These are phyloP conservation scores for Catamblyrhynchus diadema DNA, from an alignment of 2,797 vertebrate species.

Conservation along the genomic window DNA sequence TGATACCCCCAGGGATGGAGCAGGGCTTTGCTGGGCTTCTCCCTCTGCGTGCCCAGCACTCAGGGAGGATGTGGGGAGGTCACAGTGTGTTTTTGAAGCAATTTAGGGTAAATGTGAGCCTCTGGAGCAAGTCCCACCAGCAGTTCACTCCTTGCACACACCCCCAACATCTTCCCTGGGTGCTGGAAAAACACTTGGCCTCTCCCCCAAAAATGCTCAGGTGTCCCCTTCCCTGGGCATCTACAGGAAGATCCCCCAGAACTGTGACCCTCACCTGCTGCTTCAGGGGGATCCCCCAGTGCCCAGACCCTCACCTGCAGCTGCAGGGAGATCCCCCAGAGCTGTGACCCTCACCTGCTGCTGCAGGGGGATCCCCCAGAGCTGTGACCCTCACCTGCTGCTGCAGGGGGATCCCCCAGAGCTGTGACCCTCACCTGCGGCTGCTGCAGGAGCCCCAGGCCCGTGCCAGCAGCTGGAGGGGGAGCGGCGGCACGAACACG, in stretches of 20 bases:
- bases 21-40: background rate
- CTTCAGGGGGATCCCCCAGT: no score
- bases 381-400: no score
- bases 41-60: background rate
- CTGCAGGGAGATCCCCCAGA: accelerated
- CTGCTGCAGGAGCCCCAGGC: accelerated
- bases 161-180: background rate
- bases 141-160: accelerated
- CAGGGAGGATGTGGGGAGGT: accelerated
- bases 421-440: background rate
- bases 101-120: accelerated
- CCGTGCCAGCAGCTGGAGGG: background rate
- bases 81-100: accelerated
- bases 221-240: background rate
- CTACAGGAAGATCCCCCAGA: no score
- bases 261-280: background rate
- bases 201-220: background rate
- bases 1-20: background rate
- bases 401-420: no score
- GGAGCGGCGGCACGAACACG: background rate
- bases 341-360: no score
- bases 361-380: no score
- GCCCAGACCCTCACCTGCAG: background rate
- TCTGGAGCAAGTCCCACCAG: background rate
- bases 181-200: accelerated